phyloP scores from a whole-genome alignment of 2,888 invertebrate species.

The Euproctis similis region DNA sequence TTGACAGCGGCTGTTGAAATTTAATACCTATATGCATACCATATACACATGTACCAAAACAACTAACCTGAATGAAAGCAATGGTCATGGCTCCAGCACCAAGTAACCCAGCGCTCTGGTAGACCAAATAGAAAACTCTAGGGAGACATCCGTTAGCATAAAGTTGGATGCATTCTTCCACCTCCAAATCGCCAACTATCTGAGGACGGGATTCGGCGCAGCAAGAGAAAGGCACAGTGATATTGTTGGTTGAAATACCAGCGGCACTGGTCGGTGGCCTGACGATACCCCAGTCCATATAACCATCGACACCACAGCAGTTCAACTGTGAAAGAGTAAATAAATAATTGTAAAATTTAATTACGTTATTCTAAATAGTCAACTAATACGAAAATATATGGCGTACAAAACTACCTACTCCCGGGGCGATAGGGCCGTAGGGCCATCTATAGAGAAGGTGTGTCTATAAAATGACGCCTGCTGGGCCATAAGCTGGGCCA shows the following conservation, averaged over 20 bases:
- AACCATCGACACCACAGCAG: constrained; percentile 80
- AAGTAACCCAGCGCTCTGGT: constrained; percentile 81
- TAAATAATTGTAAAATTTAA: no score
- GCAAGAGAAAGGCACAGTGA: constrained; percentile 78
- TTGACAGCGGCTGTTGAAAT: no score
- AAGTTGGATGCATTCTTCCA: constrained; percentile 50
- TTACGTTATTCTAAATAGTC: no score
- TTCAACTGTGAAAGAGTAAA: constrained; percentile 67
- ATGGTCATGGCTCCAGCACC: constrained; percentile 87
- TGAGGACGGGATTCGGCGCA: constrained; percentile 51
- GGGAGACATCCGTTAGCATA: constrained; percentile 77
- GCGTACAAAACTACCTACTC: no score
- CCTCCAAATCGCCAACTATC: constrained; percentile 20
- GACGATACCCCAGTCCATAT: constrained; percentile 76
- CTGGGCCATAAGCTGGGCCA: no score
- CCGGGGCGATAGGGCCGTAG: no score
- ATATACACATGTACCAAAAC: background rate
- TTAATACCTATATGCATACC: no score
- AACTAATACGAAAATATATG: no score
- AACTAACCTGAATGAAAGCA: constrained; percentile 83
- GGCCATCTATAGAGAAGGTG: no score
- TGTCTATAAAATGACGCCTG: no score
- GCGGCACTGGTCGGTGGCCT: constrained; percentile 25
- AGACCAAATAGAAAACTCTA: constrained; percentile 77
- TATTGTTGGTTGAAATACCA: constrained; percentile 50